These are phyloP conservation scores for Alviniconcha strummeri DNA, from an alignment of 2,888 invertebrate species.

Conservation along the genomic window DNA sequence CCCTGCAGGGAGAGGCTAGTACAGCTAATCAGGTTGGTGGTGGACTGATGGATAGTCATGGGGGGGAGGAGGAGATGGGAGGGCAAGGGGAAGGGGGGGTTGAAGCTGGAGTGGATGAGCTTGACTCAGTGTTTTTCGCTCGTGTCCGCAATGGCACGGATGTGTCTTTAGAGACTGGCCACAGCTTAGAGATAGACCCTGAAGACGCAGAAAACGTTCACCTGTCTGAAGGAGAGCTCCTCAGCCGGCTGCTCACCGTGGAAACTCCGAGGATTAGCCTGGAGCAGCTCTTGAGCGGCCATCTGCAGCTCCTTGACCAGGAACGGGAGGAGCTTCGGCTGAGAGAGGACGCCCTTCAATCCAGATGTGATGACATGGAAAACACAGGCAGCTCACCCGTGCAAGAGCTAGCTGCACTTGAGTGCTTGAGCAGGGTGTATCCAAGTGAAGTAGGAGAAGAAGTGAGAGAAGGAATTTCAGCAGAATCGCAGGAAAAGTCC, in stretches of 20 bases:
- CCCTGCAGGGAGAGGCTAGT: constrained; percentile 6
- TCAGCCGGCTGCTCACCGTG: constrained; percentile 24
- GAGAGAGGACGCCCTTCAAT: neutral
- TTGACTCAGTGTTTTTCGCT: neutral
- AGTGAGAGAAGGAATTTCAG: neutral
- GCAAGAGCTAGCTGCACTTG: neutral
- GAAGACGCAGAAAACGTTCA: neutral
- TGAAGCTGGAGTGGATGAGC: neutral
- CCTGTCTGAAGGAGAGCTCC: constrained; percentile 18
- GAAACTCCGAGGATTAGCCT: constrained; percentile 28
- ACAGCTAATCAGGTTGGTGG: constrained; percentile 11
- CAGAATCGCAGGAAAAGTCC: neutral
- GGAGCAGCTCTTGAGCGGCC: constrained; percentile 27
- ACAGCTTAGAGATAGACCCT: neutral
- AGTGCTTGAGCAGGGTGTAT: too few species aligned
- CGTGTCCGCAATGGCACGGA: neutral
- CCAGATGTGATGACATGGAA: constrained; percentile 25
- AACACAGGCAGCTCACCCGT: neutral
- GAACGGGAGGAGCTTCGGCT: constrained; percentile 12
- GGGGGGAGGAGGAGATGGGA: neutral
- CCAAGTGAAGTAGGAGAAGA: neutral
- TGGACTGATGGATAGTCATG: constrained; percentile 1
- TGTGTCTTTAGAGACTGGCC: neutral
- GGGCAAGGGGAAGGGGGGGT: constrained; percentile 9
- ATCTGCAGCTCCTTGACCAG: constrained; percentile 14